Percentiles rank a stretch among this genome's conserved stretches.
Conservation (phyloP, 1,140 invertebrate genomes). For the Achatina immaculata region DNA sequence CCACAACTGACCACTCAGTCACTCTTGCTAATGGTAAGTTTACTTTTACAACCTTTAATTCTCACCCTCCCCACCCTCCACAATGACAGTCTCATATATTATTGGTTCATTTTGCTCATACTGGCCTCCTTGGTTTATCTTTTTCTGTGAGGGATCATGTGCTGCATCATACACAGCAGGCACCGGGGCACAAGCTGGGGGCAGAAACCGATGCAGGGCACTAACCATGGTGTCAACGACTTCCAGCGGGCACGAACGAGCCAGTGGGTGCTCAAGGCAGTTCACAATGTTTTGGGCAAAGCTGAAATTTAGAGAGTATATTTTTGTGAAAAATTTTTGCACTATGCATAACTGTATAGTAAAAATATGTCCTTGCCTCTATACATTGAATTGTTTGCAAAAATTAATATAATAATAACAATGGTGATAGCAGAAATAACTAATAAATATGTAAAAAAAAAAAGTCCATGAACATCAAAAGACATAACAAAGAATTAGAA, state of each 20-base stretch:
- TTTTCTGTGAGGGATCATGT: not conserved
- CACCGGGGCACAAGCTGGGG: conserved; percentile 37
- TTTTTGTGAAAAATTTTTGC: no score
- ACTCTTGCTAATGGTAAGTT: no score
- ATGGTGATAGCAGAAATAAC: no score
- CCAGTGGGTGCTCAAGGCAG: conserved; percentile 38
- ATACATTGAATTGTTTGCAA: no score
- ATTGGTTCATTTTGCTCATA: conserved; percentile 12
- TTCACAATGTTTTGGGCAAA: conserved; percentile 44
- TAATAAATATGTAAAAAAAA: no score
- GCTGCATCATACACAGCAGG: conserved; percentile 19
- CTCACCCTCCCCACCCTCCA: conserved; percentile 21
- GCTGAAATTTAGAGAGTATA: conserved; percentile 8
- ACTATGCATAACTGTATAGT: no score
- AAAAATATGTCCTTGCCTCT: no score
- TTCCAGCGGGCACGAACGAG: conserved; percentile 21
- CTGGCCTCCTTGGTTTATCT: not conserved
- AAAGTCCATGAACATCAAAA: no score
- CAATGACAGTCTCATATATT: conserved; percentile 31
- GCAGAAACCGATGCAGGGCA: conserved; percentile 39
- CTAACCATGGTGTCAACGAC: conserved; percentile 32
- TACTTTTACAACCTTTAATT: no score
- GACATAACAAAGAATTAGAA: no score
- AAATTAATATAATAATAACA: no score
- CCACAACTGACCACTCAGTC: no score